Conservation (phyloP, 2,113 vertebrate species). For the Toxostoma redivivum region DNA sequence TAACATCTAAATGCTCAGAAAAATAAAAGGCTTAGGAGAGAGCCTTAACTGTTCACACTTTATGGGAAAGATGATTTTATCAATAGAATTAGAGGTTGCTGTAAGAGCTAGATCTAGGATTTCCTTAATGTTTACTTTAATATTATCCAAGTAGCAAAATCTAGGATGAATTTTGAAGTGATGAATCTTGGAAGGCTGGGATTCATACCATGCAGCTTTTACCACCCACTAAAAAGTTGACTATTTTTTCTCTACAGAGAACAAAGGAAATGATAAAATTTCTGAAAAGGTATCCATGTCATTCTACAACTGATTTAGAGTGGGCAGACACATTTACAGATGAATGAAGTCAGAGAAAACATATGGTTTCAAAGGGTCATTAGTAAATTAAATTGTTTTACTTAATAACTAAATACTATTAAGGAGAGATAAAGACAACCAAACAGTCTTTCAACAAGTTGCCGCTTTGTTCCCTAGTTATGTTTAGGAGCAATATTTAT, state of each 20-base stretch:
- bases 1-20: conserved; percentile 12
- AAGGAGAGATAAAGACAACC: background rate
- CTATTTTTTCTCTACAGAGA: background rate
- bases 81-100: conserved; percentile 12
- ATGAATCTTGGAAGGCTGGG: background rate
- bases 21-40: background rate
- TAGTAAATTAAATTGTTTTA: background rate
- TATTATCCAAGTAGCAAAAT: background rate
- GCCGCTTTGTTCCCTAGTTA: background rate
- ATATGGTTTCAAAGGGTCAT: fast-evolving
- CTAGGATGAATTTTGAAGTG: background rate
- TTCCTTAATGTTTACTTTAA: background rate
- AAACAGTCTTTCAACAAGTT: background rate
- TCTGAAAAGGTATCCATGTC: background rate
- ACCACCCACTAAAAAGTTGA: background rate
- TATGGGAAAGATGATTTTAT: background rate
- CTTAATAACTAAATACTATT: background rate
- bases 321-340: background rate
- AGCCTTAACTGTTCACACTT: background rate
- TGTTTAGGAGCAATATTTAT: background rate
- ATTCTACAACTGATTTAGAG: background rate
- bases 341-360: background rate
- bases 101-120: background rate
- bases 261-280: background rate
- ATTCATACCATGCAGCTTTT: background rate